These are phyloP conservation scores for Thamnaconus septentrionalis DNA, from an alignment of 2,113 vertebrate species.

Conservation along the genomic window DNA sequence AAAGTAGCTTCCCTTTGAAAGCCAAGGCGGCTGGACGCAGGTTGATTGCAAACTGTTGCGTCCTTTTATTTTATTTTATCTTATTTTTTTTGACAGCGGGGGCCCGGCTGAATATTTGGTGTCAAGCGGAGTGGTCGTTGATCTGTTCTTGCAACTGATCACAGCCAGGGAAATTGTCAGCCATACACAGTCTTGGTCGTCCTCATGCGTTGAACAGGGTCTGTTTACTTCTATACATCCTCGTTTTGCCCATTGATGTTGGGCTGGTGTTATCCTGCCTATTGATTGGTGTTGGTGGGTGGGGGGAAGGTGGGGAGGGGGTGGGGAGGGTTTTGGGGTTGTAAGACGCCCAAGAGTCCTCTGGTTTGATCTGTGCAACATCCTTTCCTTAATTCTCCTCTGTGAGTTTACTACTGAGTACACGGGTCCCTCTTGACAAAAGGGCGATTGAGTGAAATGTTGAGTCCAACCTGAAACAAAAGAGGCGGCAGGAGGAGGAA, in stretches of 20 bases:
- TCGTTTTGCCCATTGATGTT: constrained; percentile 59
- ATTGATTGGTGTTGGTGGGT: constrained; percentile 49
- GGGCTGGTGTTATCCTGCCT: constrained; percentile 48
- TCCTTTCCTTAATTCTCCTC: constrained; percentile 66
- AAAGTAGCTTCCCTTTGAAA: constrained; percentile 46
- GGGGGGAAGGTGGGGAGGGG: no score
- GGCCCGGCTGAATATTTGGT: constrained; percentile 13
- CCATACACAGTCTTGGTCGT: constrained; percentile 13
- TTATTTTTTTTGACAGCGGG: constrained; percentile 2
- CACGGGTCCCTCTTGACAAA: constrained; percentile 50
- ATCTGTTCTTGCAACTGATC: constrained; percentile 46
- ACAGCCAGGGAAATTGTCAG: constrained; percentile 20
- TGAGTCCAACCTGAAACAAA: constrained; percentile 33
- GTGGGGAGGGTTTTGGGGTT: neutral
- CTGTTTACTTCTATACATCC: constrained; percentile 48
- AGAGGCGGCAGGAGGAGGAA: constrained; percentile 33
- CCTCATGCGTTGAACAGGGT: constrained; percentile 12
- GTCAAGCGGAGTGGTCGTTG: constrained; percentile 37
- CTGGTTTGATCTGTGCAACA: constrained; percentile 62
- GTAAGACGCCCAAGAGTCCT: constrained; percentile 56
- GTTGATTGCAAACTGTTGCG: constrained; percentile 22
- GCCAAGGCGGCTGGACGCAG: constrained; percentile 26
- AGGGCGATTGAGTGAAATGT: constrained; percentile 50
- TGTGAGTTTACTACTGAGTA: constrained; percentile 53
- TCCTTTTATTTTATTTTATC: constrained; percentile 11